Evolutionary conservation across 2,797 vertebrate species (phyloP).

Genomic region (Melanotaenia boesemani): DNA sequence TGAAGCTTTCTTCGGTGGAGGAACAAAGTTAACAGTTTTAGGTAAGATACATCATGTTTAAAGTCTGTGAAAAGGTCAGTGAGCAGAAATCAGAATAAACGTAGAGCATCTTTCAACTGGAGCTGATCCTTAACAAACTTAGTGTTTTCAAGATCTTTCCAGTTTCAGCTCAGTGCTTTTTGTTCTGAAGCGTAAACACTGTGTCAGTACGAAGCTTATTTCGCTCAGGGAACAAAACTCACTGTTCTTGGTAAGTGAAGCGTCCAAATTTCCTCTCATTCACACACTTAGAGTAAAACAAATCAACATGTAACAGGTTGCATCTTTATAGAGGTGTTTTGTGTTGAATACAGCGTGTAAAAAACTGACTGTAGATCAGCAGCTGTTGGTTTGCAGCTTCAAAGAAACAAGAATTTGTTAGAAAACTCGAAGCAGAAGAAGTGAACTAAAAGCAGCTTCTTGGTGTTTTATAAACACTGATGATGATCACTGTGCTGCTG

Average conservation of each 20-base stretch:
- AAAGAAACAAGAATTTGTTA: neutral
- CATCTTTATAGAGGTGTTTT: neutral
- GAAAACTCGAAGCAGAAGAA: neutral
- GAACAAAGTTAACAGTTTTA: slow-evolving; percentile 79
- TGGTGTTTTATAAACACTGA: slow-evolving; percentile 2
- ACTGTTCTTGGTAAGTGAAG: slow-evolving; percentile 70
- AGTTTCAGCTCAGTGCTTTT: no score
- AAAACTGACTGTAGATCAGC: neutral
- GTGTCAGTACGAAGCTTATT: slow-evolving; percentile 74
- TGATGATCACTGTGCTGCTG: slow-evolving; percentile 1
- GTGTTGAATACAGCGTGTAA: neutral
- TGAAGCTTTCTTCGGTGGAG: slow-evolving; percentile 66
- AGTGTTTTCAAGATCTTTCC: rapidly evolving
- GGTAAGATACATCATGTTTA: slow-evolving; percentile 64
- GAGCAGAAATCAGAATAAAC: neutral
- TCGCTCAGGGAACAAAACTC: slow-evolving; percentile 76
- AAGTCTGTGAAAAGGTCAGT: neutral
- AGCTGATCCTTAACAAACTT: neutral
- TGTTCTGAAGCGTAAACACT: slow-evolving; percentile 47
- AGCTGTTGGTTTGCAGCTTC: no score
- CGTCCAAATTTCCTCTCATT: no score
- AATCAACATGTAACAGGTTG: neutral
- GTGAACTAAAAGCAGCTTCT: rapidly evolving
- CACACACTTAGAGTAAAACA: no score
- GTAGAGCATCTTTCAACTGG: neutral